phyloP scores from a whole-genome alignment of 2,888 invertebrate genomes.

The Stenoptilia bipunctidactyla region DNA sequence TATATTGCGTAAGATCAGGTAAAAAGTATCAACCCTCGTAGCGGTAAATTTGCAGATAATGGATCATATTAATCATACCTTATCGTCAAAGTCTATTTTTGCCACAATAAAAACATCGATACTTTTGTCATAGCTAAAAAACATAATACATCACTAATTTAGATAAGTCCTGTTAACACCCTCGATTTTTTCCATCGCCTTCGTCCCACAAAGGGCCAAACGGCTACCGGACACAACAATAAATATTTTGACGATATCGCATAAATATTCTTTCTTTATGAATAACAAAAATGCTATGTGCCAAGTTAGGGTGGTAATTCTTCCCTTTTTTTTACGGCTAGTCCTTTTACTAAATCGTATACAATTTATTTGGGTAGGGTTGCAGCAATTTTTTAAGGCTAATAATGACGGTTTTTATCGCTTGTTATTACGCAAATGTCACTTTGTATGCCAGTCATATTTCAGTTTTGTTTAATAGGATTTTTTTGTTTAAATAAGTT shows the following conservation, averaged over 20 bases:
- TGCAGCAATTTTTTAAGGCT: conserved; percentile 35
- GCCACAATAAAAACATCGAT: too few relatives aligned
- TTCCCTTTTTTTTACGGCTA: conserved; percentile 51
- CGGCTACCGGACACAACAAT: conserved; percentile 60
- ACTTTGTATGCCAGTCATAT: too few relatives aligned
- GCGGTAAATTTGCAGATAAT: too few relatives aligned
- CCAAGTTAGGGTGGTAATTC: conserved; percentile 50
- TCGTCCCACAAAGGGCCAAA: conserved; percentile 59
- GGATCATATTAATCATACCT: too few relatives aligned
- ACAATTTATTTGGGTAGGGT: conserved; percentile 50
- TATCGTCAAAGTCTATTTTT: too few relatives aligned
- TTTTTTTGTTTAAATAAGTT: too few relatives aligned
- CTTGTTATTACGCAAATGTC: neutral
- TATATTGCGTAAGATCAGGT: too few relatives aligned
- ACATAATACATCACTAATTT: conserved; percentile 25
- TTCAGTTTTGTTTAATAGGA: too few relatives aligned
- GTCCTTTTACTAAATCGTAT: conserved; percentile 51
- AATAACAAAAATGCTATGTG: conserved; percentile 61
- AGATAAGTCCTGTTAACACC: conserved; percentile 46
- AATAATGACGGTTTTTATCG: conserved; percentile 17
- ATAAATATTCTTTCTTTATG: conserved; percentile 67
- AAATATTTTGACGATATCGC: conserved; percentile 70
- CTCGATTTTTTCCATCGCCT: conserved; percentile 41
- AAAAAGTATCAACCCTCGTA: too few relatives aligned
- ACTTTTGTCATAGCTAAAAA: neutral